Evolutionary conservation across 2,888 invertebrate genomes (phyloP), one percentile per base, ranked within the genome.

Genomic region (Charanyca ferruginea): DNA sequence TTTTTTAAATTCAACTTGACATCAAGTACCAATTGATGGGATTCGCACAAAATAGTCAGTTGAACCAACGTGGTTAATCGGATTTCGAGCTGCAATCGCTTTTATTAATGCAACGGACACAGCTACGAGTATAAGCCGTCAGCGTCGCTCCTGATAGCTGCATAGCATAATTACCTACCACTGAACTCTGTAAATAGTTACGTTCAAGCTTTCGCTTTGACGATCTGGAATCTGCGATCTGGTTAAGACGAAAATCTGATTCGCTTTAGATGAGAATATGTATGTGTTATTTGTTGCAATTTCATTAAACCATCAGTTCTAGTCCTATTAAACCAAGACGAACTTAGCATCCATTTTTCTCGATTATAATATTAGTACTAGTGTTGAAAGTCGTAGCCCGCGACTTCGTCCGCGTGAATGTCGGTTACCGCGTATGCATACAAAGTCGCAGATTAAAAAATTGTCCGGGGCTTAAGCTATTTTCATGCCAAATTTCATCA

Each of bases 101-200:
- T 89, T 88, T 85, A 87, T 86, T 86, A 88, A 87, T 87, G 85
- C 86, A 83, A 77, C 72, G 78, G 73, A 77, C 83, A 74, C 70
- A 77, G 70, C 79, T 83, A n/a, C n/a, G n/a, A n/a, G n/a, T n/a
- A 79, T 84, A 82, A 81, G 77, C 87, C 79, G 70, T 77, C 76
- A 77, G 67, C 57, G 57, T 61, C 74, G 61, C 51, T 55, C 11
- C 62, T 61, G 71, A 79, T 80, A 77, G 68, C 73, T 64, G 65
- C 67, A 64, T 60, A 72, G 68, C 51, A 65, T 68, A 75, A 83
- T 73, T 78, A 77, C 53, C 52, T 48, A 72, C 67, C 58, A 51
- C 60, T 38, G 47, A 54, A 58, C 51, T 58, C 41, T 69, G 54
- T 77, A 70, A 77, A 72, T 77, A 77, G 82, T 73, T 70, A 62